Conservation (phyloP, 2,797 vertebrate genomes). For the Fistularia commersonii region DNA sequence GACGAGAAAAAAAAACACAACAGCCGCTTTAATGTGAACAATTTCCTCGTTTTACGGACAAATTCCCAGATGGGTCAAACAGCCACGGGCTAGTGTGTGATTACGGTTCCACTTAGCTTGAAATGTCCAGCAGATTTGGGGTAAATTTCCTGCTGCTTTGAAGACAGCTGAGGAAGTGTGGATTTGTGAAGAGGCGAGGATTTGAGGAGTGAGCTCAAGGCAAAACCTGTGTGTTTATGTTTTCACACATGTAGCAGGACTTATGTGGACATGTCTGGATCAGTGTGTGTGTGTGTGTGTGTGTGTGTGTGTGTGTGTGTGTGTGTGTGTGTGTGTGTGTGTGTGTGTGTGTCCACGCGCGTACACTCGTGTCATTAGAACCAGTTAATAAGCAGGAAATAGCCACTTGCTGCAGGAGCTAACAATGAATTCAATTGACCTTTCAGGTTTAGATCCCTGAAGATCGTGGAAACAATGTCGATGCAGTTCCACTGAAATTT, state of each 20-base stretch:
- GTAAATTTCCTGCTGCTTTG: constrained; percentile 39
- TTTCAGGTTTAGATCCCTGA: constrained; percentile 30
- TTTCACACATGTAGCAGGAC: constrained; percentile 2
- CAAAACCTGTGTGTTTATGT: constrained; percentile 11
- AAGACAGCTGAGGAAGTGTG: constrained; percentile 36
- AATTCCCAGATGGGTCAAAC: too few species aligned
- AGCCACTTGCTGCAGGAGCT: constrained; percentile 36
- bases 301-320: constrained; percentile 6
- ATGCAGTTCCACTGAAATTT: constrained; percentile 16
- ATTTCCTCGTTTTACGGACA: too few species aligned
- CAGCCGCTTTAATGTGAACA: too few species aligned
- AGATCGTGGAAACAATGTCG: constrained; percentile 24
- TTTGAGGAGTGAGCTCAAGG: constrained; percentile 36
- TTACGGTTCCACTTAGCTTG: too few species aligned
- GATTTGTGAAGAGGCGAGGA: constrained; percentile 37
- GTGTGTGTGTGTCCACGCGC: constrained; percentile 17
- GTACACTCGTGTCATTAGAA: constrained; percentile 35
- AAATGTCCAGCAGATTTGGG: constrained; percentile 22
- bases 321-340: background rate
- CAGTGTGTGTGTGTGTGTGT: constrained; percentile 7
- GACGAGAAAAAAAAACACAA: too few species aligned
- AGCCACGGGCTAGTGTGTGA: too few species aligned
- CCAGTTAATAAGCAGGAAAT: constrained; percentile 46
- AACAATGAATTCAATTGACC: constrained; percentile 45
- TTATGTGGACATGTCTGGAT: background rate